phyloP scores from a whole-genome alignment of 2,113 vertebrate genomes.

The Melanocharis versteri region DNA sequence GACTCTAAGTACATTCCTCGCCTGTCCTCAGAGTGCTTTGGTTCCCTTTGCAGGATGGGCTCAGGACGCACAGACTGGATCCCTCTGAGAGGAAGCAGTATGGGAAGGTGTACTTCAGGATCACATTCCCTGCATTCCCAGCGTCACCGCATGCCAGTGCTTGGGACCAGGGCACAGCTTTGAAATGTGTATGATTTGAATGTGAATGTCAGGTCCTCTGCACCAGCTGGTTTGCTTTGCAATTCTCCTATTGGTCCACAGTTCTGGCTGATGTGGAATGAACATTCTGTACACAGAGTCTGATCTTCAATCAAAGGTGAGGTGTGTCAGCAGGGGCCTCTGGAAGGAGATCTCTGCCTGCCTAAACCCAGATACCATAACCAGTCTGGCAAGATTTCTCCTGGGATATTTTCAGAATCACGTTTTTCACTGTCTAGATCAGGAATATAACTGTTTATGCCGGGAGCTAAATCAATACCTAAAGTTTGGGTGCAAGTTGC shows the following conservation, averaged over 20 bases:
- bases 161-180: neutral
- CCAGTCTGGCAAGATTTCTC: neutral
- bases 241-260: neutral
- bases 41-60: neutral
- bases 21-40: neutral
- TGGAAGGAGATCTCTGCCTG: neutral
- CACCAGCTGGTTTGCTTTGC: neutral
- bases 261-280: neutral
- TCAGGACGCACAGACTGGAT: neutral
- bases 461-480: neutral
- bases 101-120: neutral
- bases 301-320: neutral
- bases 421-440: neutral
- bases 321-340: neutral
- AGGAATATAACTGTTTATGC: neutral
- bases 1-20: neutral
- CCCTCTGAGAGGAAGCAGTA: neutral
- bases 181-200: neutral
- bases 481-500: neutral
- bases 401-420: neutral
- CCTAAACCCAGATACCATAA: neutral
- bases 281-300: neutral
- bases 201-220: neutral
- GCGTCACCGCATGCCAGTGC: rapidly evolving
- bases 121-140: neutral